Conservation (phyloP, 2,113 vertebrate species). For the Atractosteus spatula region DNA sequence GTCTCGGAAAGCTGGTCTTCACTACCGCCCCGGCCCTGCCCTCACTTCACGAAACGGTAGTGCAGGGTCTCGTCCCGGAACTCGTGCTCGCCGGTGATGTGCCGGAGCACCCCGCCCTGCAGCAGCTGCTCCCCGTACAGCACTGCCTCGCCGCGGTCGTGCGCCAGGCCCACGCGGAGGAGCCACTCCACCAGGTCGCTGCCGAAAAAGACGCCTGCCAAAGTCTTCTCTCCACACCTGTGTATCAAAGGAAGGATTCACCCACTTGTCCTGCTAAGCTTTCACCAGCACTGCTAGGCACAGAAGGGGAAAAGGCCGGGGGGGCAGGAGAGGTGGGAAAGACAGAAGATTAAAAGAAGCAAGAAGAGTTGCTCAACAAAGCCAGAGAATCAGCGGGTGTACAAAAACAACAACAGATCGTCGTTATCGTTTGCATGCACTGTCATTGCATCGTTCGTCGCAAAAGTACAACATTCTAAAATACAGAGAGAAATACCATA, state of each 20-base stretch:
- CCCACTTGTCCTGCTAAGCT: conserved; percentile 75
- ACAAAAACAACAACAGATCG: too few species aligned
- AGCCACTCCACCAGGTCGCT: conserved; percentile 93
- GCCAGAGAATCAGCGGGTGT: neutral
- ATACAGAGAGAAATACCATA: too few species aligned
- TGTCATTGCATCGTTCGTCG: too few species aligned
- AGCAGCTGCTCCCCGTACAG: conserved; percentile 79
- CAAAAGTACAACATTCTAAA: too few species aligned
- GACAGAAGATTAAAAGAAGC: neutral
- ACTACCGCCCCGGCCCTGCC: neutral
- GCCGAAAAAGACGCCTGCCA: conserved; percentile 81
- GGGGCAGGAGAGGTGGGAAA: conserved; percentile 35
- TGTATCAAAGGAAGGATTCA: conserved; percentile 68
- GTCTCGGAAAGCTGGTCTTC: neutral
- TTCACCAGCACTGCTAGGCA: conserved; percentile 74
- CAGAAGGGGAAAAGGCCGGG: conserved; percentile 52
- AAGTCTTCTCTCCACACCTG: conserved; percentile 68
- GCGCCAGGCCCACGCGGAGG: conserved; percentile 81
- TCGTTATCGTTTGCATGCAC: too few species aligned
- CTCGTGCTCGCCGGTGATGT: conserved; percentile 75
- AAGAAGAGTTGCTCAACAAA: conserved; percentile 6
- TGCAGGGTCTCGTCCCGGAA: conserved; percentile 82
- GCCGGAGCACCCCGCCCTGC: conserved; percentile 79
- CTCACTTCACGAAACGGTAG: conserved; percentile 66
- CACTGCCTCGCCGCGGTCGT: conserved; percentile 80